A percentile compares a stretch with the other conserved stretches of the same genome.
Conservation (phyloP, 2,797 vertebrate genomes). For the Trachurus trachurus region DNA sequence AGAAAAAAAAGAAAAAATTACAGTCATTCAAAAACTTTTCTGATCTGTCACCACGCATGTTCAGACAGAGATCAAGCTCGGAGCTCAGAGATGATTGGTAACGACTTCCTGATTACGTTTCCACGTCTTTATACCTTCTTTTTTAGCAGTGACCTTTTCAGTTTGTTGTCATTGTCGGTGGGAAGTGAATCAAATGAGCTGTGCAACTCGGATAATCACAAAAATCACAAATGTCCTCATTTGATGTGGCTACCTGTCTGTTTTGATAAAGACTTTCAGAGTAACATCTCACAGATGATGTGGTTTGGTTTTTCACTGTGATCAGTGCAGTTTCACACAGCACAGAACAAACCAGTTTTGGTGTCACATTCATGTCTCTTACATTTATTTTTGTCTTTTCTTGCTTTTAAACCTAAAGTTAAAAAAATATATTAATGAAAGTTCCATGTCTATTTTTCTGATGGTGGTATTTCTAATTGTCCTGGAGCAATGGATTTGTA, state of each 20-base stretch:
- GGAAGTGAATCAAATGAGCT: slow-evolving; percentile 24
- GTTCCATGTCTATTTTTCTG: neutral
- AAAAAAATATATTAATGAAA: neutral
- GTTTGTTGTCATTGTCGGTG: slow-evolving; percentile 38
- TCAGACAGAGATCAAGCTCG: slow-evolving; percentile 57
- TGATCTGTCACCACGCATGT: slow-evolving; percentile 61
- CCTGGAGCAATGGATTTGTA: neutral
- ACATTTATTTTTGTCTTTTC: slow-evolving; percentile 1
- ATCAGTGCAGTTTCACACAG: slow-evolving; percentile 3
- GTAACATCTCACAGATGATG: slow-evolving; percentile 16
- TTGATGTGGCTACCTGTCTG: slow-evolving; percentile 44
- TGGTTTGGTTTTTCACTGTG: neutral
- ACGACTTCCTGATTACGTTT: slow-evolving; percentile 40
- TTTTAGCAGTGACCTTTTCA: slow-evolving; percentile 28
- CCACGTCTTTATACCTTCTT: slow-evolving; percentile 31
- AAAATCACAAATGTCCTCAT: slow-evolving; percentile 24
- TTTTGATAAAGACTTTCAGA: slow-evolving; percentile 33
- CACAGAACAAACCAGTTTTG: slow-evolving; percentile 7
- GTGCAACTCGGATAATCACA: slow-evolving; percentile 14
- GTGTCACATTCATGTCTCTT: slow-evolving; percentile 1
- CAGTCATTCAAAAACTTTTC: slow-evolving; percentile 56
- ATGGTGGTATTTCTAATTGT: neutral
- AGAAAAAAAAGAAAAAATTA: slow-evolving; percentile 26
- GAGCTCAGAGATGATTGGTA: slow-evolving; percentile 18
- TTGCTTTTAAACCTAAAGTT: neutral